Base-by-base conservation (phyloP, 2,113 vertebrate genomes). In the Mobula birostris region DNA sequence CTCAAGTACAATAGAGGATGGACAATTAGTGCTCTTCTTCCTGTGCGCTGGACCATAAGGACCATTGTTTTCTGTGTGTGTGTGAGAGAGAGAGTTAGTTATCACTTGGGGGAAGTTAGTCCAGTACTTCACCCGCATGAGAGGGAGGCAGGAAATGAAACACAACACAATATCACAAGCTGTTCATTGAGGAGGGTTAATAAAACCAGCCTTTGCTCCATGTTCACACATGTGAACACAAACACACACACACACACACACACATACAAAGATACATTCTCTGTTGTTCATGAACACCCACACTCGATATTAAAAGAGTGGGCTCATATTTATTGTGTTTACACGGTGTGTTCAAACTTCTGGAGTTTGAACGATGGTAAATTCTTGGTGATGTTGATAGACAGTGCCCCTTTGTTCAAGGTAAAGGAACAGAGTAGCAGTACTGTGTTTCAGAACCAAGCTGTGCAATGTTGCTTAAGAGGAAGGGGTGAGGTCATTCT, bases 361-460 rank as follows among this genome's bases (percentile, higher is more conserved):
- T 29, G 58, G 83, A 24, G 48, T 2, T 90, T 66, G 85, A 90
- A 17, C 24, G 7, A 1, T 58, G 82, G 7, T 61, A 58, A 21
- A 61, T 66, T 66, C 7, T n/a, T 66, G 1, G 27, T 90, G 85
- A n/a, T 32, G 29, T 14, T 17, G 95, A 95, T 96, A 97, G 96
- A 97, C 96, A 97, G 96, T 96, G 96, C 95, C 96, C 96, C 96
- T 96, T 97, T 97, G 97, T 97, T 95, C 95, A 95, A 95, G 95
- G 95, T 94, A 95, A 95, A 94, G 74, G 94, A 95, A 95, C 96
- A 95, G 95, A 66, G 79, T 1, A 87, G 79, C 79, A 96, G 96
- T 96, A 96, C 96, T 96, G 96, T 97, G 96, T 96, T 48, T 94
- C 95, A 94, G 95, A 94, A 95, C 95, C 95, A 95, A 94, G 94